Evolutionary conservation across 2,797 vertebrate genomes (phyloP).

Genomic region (Pitangus sulphuratus): DNA sequence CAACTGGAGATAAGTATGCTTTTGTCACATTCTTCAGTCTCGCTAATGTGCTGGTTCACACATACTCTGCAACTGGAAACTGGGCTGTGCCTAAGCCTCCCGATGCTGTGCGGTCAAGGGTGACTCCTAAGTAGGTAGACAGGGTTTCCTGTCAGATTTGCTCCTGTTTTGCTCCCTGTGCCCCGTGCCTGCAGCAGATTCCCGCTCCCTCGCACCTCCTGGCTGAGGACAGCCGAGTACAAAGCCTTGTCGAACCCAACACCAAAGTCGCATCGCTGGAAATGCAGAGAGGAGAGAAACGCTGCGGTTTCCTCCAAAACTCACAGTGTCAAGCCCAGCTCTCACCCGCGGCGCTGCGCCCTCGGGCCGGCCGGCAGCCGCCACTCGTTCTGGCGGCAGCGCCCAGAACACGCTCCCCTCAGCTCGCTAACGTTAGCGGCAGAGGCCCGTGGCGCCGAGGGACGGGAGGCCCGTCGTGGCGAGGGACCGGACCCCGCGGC

Average conservation of each 20-base stretch:
- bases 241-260: background rate
- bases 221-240: background rate
- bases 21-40: background rate
- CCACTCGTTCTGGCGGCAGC: background rate
- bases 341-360: background rate
- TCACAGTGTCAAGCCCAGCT: accelerated
- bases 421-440: accelerated
- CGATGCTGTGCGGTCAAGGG: accelerated
- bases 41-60: background rate
- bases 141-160: background rate
- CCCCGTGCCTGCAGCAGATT: accelerated
- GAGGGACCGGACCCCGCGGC: accelerated
- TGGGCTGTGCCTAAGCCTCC: background rate
- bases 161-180: background rate
- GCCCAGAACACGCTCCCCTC: accelerated
- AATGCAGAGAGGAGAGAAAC: background rate
- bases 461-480: accelerated
- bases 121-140: background rate
- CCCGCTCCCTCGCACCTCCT: background rate
- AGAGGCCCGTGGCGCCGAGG: background rate
- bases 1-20: background rate
- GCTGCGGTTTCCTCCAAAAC: background rate
- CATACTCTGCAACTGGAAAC: background rate
- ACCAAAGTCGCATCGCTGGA: accelerated
- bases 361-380: background rate